These are phyloP conservation scores for Pholis gunnellus DNA, from an alignment of 2,113 vertebrate genomes.

Conservation along the genomic window DNA sequence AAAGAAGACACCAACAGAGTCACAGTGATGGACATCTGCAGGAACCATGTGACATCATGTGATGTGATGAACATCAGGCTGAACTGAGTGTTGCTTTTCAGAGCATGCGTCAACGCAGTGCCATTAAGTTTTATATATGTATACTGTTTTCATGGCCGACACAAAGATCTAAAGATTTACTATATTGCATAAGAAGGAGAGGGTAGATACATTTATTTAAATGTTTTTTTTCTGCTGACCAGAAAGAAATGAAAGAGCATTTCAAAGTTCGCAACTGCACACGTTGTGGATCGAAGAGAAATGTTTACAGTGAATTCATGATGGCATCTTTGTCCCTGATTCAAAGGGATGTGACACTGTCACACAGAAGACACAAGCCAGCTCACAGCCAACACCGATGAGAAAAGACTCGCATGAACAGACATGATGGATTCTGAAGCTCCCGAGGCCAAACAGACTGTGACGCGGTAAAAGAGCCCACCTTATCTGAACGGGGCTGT, in stretches of 20 bases:
- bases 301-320: constrained; percentile 70
- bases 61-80: constrained; percentile 49
- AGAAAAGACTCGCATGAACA: constrained; percentile 24
- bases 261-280: constrained; percentile 41
- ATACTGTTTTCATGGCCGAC: constrained; percentile 53
- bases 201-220: constrained; percentile 49
- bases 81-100: constrained; percentile 56
- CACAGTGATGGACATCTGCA: constrained; percentile 31
- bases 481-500: neutral
- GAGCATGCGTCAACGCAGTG: constrained; percentile 55
- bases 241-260: constrained; percentile 43
- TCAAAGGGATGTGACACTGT: neutral
- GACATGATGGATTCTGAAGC: constrained; percentile 21
- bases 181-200: constrained; percentile 29
- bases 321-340: constrained; percentile 16
- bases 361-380: constrained; percentile 30
- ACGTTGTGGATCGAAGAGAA: constrained; percentile 51
- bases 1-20: constrained; percentile 31
- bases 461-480: constrained; percentile 1
- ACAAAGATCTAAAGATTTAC: constrained; percentile 42
- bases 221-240: constrained; percentile 45
- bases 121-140: constrained; percentile 71
- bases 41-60: constrained; percentile 46
- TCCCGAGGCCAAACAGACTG: constrained; percentile 28
- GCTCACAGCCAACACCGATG: constrained; percentile 16